These are phyloP conservation scores for Drosophila leonis DNA, from an alignment of 2,888 invertebrate genomes.

Conservation along the genomic window DNA sequence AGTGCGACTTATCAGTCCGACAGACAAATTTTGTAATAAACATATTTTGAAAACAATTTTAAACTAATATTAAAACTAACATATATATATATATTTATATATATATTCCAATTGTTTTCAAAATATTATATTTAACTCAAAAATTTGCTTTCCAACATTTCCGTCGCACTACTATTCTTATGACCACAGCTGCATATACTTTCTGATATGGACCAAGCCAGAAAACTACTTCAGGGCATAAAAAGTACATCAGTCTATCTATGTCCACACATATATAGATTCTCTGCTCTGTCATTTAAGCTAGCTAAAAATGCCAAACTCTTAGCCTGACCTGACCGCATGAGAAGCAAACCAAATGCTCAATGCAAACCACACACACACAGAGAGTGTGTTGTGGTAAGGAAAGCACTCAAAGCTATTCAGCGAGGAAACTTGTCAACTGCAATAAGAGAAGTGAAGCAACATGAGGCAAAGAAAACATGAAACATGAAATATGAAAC, in stretches of 20 bases:
- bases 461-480: conserved; percentile 1
- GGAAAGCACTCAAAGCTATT: background rate
- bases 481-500: conserved; percentile 10
- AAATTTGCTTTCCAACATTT: too few species aligned
- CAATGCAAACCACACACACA: background rate
- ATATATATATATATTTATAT: too few species aligned
- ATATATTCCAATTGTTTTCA: too few species aligned
- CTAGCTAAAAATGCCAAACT: conserved; percentile 12
- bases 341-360: background rate
- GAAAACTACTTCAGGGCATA: background rate
- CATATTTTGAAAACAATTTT: too few species aligned
- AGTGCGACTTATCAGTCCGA: too few species aligned
- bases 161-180: too few species aligned
- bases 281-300: background rate
- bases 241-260: background rate
- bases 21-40: too few species aligned
- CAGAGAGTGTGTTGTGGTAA: background rate
- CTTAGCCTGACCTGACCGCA: background rate
- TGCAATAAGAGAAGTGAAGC: background rate
- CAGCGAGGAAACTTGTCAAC: background rate
- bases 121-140: too few species aligned
- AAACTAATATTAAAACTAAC: too few species aligned
- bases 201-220: background rate
- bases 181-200: too few species aligned
- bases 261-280: background rate